phyloP scores from a whole-genome alignment of 2,113 vertebrate species.

The Heptranchias perlo region DNA sequence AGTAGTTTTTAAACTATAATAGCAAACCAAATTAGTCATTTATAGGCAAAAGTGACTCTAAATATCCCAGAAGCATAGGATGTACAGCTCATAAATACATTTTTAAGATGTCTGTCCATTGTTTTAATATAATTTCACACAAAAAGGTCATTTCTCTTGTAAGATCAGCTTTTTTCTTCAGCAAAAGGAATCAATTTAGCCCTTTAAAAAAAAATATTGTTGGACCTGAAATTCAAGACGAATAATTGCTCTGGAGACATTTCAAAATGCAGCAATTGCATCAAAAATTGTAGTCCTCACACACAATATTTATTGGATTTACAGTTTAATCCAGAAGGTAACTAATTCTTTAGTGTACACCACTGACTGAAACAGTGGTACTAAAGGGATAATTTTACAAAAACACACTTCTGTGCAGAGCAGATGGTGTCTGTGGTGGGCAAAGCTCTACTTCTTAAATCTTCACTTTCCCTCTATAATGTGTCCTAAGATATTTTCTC shows the following conservation, averaged over 20 bases:
- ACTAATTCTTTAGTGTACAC: neutral
- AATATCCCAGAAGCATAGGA: neutral
- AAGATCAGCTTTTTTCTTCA: neutral
- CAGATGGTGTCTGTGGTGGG: neutral
- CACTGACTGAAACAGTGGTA: neutral
- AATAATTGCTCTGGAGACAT: neutral
- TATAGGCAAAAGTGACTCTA: neutral
- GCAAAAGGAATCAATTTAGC: neutral
- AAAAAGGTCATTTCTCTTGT: neutral
- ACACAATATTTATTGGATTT: neutral
- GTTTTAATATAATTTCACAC: neutral
- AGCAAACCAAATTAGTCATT: neutral
- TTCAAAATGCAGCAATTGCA: neutral
- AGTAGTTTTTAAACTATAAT: neutral
- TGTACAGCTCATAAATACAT: constrained; percentile 9
- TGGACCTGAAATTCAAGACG: neutral
- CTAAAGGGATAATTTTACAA: neutral
- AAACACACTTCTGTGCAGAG: too few species aligned
- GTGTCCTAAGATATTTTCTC: neutral
- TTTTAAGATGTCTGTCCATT: neutral
- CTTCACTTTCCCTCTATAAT: neutral
- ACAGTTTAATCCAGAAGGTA: neutral
- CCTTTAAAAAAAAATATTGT: neutral
- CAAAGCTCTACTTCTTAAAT: neutral
- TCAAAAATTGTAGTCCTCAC: neutral